These are phyloP conservation scores for Brachionus koreanus DNA, from an alignment of 1,140 invertebrate species.

Conservation along the genomic window DNA sequence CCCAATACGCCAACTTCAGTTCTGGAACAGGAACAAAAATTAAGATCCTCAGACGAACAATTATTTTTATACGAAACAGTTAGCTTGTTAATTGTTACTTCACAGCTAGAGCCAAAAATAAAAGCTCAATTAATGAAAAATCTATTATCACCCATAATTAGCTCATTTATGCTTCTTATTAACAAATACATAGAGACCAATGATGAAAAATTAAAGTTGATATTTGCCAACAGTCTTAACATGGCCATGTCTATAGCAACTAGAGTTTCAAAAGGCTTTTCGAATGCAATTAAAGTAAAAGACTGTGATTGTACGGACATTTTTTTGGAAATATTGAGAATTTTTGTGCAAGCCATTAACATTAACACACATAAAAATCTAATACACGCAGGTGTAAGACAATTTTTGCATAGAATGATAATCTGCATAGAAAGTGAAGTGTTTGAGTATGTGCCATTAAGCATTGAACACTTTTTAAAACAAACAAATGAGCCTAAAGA, in stretches of 20 bases:
- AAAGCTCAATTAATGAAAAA: constrained; percentile 54
- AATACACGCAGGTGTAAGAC: constrained; percentile 59
- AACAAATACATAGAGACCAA: constrained; percentile 52
- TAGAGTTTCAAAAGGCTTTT: constrained; percentile 64
- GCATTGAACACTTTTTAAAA: constrained; percentile 61
- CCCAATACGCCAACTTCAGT: constrained; percentile 56
- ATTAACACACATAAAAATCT: constrained; percentile 54
- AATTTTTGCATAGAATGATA: constrained; percentile 65
- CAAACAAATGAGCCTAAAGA: constrained; percentile 58
- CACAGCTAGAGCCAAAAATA: constrained; percentile 58
- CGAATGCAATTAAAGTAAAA: constrained; percentile 62
- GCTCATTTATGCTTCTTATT: constrained; percentile 56
- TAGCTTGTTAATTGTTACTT: constrained; percentile 61
- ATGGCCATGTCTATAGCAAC: constrained; percentile 62
- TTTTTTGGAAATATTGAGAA: constrained; percentile 61
- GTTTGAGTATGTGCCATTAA: constrained; percentile 62
- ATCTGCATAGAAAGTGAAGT: constrained; percentile 64
- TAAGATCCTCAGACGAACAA: constrained; percentile 62
- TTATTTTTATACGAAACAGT: constrained; percentile 64
- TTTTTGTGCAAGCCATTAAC: constrained; percentile 61
- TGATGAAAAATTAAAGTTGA: constrained; percentile 53
- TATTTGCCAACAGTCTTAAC: constrained; percentile 58
- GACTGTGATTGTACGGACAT: constrained; percentile 60
- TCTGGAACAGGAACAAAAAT: constrained; percentile 47
- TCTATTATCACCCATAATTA: constrained; percentile 58